Evolutionary conservation across 2,797 vertebrate genomes (phyloP).

Genomic region (Cuculus canorus): DNA sequence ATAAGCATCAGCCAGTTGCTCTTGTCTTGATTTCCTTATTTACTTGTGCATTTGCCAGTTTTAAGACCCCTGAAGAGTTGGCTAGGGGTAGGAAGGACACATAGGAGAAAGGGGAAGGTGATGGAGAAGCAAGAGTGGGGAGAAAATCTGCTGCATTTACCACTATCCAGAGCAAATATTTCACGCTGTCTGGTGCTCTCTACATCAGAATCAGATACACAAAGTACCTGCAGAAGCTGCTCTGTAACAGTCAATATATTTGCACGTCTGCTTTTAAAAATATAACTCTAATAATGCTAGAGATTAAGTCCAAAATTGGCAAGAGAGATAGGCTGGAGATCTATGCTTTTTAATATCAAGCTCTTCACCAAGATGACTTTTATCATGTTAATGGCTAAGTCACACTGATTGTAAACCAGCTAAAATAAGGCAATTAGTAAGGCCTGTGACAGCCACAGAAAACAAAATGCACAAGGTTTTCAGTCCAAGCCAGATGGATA

Average conservation of each 20-base stretch:
- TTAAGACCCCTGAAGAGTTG: neutral
- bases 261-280: constrained; percentile 48
- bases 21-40: constrained; percentile 1
- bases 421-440: constrained; percentile 75
- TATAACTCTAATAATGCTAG: constrained; percentile 55
- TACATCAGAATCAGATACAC: neutral
- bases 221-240: neutral
- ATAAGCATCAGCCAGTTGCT: neutral
- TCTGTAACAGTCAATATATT: neutral
- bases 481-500: constrained; percentile 76
- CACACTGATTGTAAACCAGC: constrained; percentile 71
- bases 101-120: neutral
- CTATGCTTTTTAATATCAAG: constrained; percentile 80
- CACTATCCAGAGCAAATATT: neutral
- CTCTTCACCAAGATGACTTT: constrained; percentile 57
- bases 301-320: neutral
- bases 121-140: neutral
- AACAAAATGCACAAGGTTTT: constrained; percentile 19
- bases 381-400: constrained; percentile 74
- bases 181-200: neutral
- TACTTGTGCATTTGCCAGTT: neutral
- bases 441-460: constrained; percentile 62
- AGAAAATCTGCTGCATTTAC: neutral
- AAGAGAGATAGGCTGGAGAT: constrained; percentile 70
- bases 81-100: neutral